Conservation (phyloP, 2,797 vertebrate genomes). For the Xerus rutilus region DNA sequence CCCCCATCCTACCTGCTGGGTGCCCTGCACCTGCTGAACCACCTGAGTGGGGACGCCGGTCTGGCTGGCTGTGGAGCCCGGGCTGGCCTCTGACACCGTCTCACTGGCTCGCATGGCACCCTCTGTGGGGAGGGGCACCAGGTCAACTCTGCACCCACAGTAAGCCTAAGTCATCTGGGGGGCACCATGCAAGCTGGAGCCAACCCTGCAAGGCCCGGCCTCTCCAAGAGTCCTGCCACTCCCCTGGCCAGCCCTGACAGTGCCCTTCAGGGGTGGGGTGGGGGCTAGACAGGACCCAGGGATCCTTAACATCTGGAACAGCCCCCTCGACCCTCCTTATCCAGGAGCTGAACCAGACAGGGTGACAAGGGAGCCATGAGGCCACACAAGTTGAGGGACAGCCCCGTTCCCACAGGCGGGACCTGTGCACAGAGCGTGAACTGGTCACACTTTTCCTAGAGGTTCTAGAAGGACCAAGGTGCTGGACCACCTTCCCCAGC, state of each 20-base stretch:
- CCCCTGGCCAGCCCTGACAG: not conserved
- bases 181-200: not conserved
- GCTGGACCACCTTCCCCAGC: not conserved
- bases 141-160: not conserved
- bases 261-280: not conserved
- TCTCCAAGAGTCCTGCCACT: not conserved
- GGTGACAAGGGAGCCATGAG: not conserved
- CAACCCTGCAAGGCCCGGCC: not conserved
- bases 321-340: not conserved
- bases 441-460: not conserved
- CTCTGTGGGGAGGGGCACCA: slow-evolving; percentile 86
- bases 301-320: not conserved
- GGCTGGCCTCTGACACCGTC: slow-evolving; percentile 93
- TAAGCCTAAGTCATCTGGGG: not conserved
- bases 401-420: not conserved
- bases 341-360: not conserved
- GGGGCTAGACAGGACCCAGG: not conserved
- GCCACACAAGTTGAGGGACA: not conserved
- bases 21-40: slow-evolving; percentile 92
- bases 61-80: slow-evolving; percentile 91
- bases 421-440: not conserved
- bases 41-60: slow-evolving; percentile 94
- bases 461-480: not conserved
- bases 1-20: slow-evolving; percentile 90
- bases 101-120: slow-evolving; percentile 93